Percentiles rank a stretch among this genome's conserved stretches.
phyloP scores from a whole-genome alignment of 2,888 invertebrate species.

The Leptinotarsa tumamoca region DNA sequence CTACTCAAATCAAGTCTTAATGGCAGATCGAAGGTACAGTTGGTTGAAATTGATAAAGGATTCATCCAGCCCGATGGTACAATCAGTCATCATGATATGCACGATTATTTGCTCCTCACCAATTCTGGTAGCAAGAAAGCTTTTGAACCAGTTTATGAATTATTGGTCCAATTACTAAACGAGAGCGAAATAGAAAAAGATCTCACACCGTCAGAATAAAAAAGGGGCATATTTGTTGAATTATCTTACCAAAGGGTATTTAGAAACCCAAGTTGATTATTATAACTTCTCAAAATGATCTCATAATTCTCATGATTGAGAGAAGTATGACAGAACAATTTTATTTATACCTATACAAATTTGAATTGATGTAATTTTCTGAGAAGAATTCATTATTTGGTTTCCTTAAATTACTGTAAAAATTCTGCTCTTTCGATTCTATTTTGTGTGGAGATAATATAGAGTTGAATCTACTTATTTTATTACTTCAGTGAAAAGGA shows the following conservation, averaged over 20 bases:
- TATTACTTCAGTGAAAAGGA: no score
- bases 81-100: conserved; percentile 91
- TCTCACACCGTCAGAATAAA: conserved; percentile 78
- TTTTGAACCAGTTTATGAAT: conserved; percentile 86
- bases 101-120: conserved; percentile 90
- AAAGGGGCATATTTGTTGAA: not conserved
- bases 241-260: conserved; percentile 37
- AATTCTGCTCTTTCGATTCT: not conserved
- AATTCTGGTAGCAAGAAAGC: conserved; percentile 88
- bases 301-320: not conserved
- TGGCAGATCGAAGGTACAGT: conserved; percentile 77
- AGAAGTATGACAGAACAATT: not conserved
- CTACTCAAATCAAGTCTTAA: conserved; percentile 75
- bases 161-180: conserved; percentile 80
- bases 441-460: not conserved
- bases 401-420: not conserved
- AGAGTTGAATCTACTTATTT: not conserved
- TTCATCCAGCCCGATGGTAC: conserved; percentile 80
- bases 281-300: conserved; percentile 13
- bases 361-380: no score
- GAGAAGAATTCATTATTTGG: no score
- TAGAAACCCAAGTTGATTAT: not conserved
- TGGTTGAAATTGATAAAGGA: conserved; percentile 83
- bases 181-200: conserved; percentile 83
- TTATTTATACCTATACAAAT: no score